Evolutionary conservation across 2,797 vertebrate species (phyloP).

Genomic region (Rhyacichthys aspro): DNA sequence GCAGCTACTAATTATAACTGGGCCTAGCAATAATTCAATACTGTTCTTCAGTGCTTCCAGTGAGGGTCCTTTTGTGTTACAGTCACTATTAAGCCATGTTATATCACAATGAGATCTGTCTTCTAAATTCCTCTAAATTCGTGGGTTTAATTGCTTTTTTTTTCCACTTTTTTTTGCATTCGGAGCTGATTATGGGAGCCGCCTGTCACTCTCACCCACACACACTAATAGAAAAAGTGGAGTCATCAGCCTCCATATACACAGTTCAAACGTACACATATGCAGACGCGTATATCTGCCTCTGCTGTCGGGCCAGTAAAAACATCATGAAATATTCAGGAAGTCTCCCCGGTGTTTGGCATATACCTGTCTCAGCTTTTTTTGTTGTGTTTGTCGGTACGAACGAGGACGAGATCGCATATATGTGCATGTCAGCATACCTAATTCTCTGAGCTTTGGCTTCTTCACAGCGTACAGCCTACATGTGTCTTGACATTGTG

Average conservation of each 20-base stretch:
- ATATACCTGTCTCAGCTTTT: constrained; percentile 68
- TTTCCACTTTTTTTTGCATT: background rate
- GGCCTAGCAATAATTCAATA: background rate
- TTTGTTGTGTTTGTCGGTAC: constrained; percentile 26
- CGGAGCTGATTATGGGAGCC: background rate
- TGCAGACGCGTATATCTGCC: constrained; percentile 10
- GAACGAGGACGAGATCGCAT: constrained; percentile 22
- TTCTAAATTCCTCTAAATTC: background rate
- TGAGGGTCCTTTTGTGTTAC: background rate
- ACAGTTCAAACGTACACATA: constrained; percentile 33
- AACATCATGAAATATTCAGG: constrained; percentile 77
- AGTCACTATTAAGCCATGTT: background rate
- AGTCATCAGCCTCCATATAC: constrained; percentile 18
- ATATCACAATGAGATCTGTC: background rate
- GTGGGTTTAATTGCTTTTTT: no score
- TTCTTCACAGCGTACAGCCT: constrained; percentile 1
- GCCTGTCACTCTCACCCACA: constrained; percentile 33
- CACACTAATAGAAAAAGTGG: constrained; percentile 3
- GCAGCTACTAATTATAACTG: constrained; percentile 1
- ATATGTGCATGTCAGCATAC: constrained; percentile 36
- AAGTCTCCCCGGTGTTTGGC: constrained; percentile 43
- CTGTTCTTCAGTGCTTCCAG: constrained; percentile 1
- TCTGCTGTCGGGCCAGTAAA: constrained; percentile 66
- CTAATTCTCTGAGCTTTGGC: constrained; percentile 2
- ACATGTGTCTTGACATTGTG: background rate